These are phyloP conservation scores for Petrocephalus zakoni DNA, from an alignment of 2,113 vertebrate species.

Conservation along the genomic window DNA sequence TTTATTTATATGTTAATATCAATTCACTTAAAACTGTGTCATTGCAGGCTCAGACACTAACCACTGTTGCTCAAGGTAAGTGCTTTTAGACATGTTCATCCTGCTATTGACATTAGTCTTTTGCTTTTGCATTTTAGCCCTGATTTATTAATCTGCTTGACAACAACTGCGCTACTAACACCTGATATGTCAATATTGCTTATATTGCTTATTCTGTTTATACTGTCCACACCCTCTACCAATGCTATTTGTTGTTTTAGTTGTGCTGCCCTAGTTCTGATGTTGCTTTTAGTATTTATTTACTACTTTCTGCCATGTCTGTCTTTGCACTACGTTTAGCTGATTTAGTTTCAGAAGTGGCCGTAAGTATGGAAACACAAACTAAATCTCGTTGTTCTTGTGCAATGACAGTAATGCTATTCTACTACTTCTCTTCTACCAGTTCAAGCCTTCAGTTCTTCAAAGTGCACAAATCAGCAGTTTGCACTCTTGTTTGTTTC, in stretches of 20 bases:
- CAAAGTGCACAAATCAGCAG: neutral
- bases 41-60: neutral
- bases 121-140: neutral
- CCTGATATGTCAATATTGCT: neutral
- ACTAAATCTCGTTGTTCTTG: neutral
- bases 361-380: neutral
- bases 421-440: neutral
- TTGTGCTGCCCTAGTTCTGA: neutral
- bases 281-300: neutral
- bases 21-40: neutral
- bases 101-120: neutral
- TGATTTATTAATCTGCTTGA: neutral
- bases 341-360: neutral
- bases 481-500: neutral
- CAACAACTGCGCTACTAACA: neutral
- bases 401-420: neutral
- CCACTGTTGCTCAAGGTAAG: neutral
- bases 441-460: neutral
- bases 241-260: neutral
- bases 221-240: neutral
- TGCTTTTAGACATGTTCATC: neutral
- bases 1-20: too few species aligned
- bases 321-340: neutral
- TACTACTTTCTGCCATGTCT: neutral
- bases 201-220: neutral